These are phyloP conservation scores for Romanogobio albipinnatus DNA, from an alignment of 2,113 vertebrate genomes.

Conservation along the genomic window DNA sequence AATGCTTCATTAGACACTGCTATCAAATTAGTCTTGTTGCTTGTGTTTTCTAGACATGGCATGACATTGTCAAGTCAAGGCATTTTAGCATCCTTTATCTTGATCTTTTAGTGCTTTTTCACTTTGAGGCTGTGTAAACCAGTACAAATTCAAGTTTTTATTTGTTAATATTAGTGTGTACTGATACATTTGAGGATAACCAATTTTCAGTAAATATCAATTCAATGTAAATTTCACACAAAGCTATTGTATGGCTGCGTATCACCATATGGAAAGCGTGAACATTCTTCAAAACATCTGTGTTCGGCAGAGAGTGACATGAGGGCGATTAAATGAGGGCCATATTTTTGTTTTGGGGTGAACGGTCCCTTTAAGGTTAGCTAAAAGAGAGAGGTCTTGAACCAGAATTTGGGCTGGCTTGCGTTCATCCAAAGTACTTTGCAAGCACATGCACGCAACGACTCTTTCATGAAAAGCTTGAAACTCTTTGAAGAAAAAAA, in stretches of 20 bases:
- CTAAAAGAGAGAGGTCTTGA: too few species aligned
- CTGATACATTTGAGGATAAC: background rate
- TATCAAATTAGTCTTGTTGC: background rate
- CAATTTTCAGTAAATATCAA: background rate
- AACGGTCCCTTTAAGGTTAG: background rate
- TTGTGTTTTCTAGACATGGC: conserved; percentile 19
- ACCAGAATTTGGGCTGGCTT: too few species aligned
- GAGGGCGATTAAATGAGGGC: background rate
- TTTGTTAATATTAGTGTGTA: background rate
- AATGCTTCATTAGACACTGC: background rate
- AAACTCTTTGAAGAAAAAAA: too few species aligned
- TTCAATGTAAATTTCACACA: background rate
- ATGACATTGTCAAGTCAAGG: background rate
- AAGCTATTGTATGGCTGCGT: background rate
- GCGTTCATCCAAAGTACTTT: too few species aligned
- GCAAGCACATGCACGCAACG: too few species aligned
- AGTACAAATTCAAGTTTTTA: background rate
- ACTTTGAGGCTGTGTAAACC: background rate
- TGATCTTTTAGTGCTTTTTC: background rate
- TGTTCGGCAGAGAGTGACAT: background rate
- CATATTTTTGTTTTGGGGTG: background rate
- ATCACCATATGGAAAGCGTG: background rate
- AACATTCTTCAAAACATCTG: background rate
- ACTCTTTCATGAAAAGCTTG: too few species aligned
- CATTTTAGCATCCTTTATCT: background rate